Conservation (phyloP, 2,888 invertebrate species). For the Morpho achilles region DNA sequence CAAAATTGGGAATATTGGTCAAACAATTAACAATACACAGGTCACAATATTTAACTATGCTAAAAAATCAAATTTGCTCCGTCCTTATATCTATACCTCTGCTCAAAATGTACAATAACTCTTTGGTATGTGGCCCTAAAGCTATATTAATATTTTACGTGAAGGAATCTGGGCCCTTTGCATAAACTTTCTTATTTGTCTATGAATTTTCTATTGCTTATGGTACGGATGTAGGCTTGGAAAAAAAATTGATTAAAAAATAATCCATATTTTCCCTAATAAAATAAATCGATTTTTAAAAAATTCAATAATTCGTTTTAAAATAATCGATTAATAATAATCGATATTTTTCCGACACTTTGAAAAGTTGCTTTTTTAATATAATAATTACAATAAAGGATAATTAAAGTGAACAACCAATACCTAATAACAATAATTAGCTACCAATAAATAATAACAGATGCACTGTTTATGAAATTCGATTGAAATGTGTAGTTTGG, state of each 20-base stretch:
- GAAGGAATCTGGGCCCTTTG: constrained; percentile 56
- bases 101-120: constrained; percentile 73
- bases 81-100: constrained; percentile 53
- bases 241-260: no score
- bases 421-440: no score
- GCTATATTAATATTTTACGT: constrained; percentile 66
- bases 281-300: no score
- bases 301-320: no score
- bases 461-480: no score
- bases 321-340: no score
- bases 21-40: constrained; percentile 59
- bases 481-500: no score
- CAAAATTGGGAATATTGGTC: constrained; percentile 55
- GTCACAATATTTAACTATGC: constrained; percentile 63
- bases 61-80: constrained; percentile 68
- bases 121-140: constrained; percentile 76
- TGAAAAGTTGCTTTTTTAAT: no score
- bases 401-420: no score
- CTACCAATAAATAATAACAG: no score
- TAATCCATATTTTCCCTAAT: no score
- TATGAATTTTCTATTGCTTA: constrained; percentile 15
- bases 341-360: background rate
- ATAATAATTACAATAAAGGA: no score
- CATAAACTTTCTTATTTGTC: constrained; percentile 32
- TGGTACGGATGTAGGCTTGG: background rate